Percentiles rank a stretch among this genome's conserved stretches.
phyloP scores from a whole-genome alignment of 2,113 vertebrate species.

The Muntiacus muntjak region DNA sequence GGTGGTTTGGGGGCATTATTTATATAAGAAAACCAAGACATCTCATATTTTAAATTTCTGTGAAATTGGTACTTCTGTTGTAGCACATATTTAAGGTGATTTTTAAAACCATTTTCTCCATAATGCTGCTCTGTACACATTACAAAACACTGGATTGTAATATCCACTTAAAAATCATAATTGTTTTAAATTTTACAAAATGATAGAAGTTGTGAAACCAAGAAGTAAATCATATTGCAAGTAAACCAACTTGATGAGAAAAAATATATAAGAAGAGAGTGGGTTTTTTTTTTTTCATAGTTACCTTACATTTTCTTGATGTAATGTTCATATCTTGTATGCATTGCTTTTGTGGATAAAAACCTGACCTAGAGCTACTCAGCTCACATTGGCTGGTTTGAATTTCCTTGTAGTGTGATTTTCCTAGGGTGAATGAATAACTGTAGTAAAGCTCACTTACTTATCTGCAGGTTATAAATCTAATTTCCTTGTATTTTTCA shows the following conservation, averaged over 20 bases:
- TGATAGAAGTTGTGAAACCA: not conserved
- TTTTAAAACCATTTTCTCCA: not conserved
- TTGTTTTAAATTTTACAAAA: not conserved
- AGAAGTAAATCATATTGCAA: not conserved
- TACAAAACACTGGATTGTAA: not conserved
- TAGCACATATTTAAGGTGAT: not conserved
- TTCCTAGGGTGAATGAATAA: not conserved
- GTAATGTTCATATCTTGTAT: not conserved
- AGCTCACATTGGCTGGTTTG: not conserved
- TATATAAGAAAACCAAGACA: not conserved
- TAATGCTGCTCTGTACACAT: not conserved
- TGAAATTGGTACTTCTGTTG: not conserved
- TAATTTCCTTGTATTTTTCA: slow-evolving; percentile 10
- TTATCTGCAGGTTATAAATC: not conserved
- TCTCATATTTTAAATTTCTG: not conserved
- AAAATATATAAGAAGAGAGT: not conserved
- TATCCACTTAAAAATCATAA: not conserved
- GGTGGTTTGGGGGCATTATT: not conserved
- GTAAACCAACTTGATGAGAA: not conserved
- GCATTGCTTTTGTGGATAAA: not conserved
- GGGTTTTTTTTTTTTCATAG: not conserved
- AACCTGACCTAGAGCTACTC: not conserved
- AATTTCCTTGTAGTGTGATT: not conserved
- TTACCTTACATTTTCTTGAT: not conserved
- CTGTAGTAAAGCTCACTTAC: not conserved